A percentile compares a stretch with the other conserved stretches of the same genome.
Conservation (phyloP, 2,113 vertebrate species). For the Oophaga pumilio region DNA sequence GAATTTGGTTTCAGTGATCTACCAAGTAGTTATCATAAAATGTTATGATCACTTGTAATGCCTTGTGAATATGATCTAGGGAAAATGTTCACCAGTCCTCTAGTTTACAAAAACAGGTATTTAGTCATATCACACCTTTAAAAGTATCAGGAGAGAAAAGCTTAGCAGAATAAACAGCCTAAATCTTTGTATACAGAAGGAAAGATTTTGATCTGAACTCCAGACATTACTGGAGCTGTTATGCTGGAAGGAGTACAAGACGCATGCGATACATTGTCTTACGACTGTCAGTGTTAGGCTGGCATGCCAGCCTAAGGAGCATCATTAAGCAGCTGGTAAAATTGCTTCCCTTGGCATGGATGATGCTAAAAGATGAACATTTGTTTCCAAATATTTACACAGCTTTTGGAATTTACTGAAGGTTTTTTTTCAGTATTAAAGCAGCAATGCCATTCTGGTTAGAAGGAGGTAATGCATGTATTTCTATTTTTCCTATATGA, state of each 20-base stretch:
- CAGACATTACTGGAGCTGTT: slow-evolving; percentile 44
- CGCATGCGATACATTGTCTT: slow-evolving; percentile 50
- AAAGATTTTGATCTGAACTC: slow-evolving; percentile 45
- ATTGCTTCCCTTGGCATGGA: slow-evolving; percentile 55
- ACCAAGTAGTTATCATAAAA: neutral
- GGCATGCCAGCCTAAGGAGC: slow-evolving; percentile 50
- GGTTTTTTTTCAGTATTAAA: slow-evolving; percentile 21
- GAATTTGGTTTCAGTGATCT: neutral
- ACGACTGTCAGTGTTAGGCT: slow-evolving; percentile 46
- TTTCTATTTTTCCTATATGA: neutral
- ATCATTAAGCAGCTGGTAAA: slow-evolving; percentile 57
- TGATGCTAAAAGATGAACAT: slow-evolving; percentile 50
- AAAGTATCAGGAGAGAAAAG: slow-evolving; percentile 25
- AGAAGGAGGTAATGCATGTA: neutral
- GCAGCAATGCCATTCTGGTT: slow-evolving; percentile 13
- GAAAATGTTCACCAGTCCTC: neutral
- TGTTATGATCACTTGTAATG: neutral
- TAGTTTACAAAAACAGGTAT: slow-evolving; percentile 24
- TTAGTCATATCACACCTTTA: slow-evolving; percentile 27
- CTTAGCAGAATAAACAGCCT: slow-evolving; percentile 49
- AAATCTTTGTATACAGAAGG: slow-evolving; percentile 34
- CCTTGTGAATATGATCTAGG: neutral
- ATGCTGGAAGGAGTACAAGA: slow-evolving; percentile 45
- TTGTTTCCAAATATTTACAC: slow-evolving; percentile 57
- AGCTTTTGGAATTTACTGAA: slow-evolving; percentile 44